Percentiles rank a stretch among this genome's conserved stretches.
These are phyloP conservation scores for Hestina assimilis DNA, from an alignment of 1,140 invertebrate species.

Conservation along the genomic window DNA sequence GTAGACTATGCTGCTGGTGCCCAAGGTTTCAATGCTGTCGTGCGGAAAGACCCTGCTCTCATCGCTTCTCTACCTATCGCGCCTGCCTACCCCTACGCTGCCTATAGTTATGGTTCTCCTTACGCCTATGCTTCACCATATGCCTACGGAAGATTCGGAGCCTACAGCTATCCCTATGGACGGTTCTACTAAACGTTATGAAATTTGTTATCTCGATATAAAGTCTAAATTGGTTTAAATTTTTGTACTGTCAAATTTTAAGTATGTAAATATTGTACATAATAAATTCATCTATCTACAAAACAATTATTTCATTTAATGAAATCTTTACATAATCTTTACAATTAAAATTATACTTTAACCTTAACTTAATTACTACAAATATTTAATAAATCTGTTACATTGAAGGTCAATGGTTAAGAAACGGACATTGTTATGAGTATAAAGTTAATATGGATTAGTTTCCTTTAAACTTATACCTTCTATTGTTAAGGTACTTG, in stretches of 20 bases:
- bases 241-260: constrained; percentile 2
- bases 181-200: constrained; percentile 22
- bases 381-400: constrained; percentile 5
- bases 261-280: constrained; percentile 44
- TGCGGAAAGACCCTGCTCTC: constrained; percentile 57
- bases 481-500: constrained; percentile 19
- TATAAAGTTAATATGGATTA: constrained; percentile 19
- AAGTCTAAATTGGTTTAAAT: constrained; percentile 4
- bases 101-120: constrained; percentile 22
- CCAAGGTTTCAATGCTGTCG: constrained; percentile 71
- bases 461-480: constrained; percentile 26
- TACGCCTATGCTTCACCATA: constrained; percentile 17
- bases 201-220: not conserved
- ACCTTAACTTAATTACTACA: not conserved
- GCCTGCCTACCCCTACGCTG: constrained; percentile 20
- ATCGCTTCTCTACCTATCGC: constrained; percentile 31
- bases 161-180: constrained; percentile 29
- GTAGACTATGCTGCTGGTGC: constrained; percentile 71
- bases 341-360: not conserved
- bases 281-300: constrained; percentile 12
- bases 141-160: constrained; percentile 21
- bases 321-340: not conserved
- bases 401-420: constrained; percentile 23
- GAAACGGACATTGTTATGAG: constrained; percentile 29
- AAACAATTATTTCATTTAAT: constrained; percentile 8